phyloP scores from a whole-genome alignment of 1,140 invertebrate genomes.

The Eulimnadia texana region DNA sequence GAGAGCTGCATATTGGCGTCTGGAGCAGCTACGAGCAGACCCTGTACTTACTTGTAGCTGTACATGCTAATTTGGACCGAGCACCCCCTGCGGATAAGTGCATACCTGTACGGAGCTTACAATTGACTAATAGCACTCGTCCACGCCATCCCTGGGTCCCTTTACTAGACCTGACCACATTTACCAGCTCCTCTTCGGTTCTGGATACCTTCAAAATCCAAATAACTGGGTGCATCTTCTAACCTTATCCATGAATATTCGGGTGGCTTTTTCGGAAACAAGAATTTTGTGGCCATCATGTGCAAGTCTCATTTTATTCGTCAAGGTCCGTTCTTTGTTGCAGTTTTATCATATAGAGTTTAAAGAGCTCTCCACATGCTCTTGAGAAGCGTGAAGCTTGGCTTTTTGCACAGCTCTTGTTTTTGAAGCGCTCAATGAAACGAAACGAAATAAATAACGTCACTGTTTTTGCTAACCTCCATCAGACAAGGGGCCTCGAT shows the following conservation, averaged over 20 bases:
- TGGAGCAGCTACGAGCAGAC: conserved; percentile 1
- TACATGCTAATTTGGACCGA: conserved; percentile 17
- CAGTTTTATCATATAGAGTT: too few relatives aligned
- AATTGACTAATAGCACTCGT: conserved; percentile 10
- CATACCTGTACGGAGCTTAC: conserved; percentile 8
- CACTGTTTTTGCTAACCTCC: background rate
- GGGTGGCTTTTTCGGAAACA: too few relatives aligned
- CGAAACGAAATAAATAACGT: background rate
- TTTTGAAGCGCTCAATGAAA: background rate
- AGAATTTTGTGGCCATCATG: too few relatives aligned
- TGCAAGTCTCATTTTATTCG: too few relatives aligned
- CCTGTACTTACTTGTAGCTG: conserved; percentile 16
- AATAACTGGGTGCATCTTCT: background rate
- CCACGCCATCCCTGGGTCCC: background rate
- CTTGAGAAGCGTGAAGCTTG: background rate
- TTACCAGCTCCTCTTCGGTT: background rate
- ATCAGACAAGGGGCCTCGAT: background rate
- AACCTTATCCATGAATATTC: too few relatives aligned
- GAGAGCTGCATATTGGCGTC: background rate
- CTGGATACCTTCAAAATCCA: background rate
- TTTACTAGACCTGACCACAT: background rate
- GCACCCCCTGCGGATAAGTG: conserved; percentile 14
- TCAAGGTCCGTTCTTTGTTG: too few relatives aligned
- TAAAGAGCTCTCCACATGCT: background rate
- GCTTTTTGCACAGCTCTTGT: background rate